Percentiles rank a stretch among this genome's conserved stretches.
phyloP scores from a whole-genome alignment of 1,140 invertebrate species.

The Eupeodes corollae region DNA sequence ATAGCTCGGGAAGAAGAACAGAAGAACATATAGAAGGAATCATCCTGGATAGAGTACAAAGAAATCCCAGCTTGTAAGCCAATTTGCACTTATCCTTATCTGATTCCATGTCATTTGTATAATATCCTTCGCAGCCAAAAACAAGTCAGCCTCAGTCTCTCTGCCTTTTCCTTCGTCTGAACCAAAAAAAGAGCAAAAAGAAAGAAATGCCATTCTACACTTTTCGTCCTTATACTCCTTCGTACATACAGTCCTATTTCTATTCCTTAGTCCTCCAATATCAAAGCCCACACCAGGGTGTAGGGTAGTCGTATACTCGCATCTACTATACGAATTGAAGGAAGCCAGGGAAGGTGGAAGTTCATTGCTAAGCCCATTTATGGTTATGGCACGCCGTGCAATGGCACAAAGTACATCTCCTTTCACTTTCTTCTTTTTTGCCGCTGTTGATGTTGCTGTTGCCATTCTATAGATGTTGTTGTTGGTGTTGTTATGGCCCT shows the following conservation, averaged over 20 bases:
- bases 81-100: conserved; percentile 39
- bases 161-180: no score
- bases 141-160: no score
- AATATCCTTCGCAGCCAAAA: conserved; percentile 16
- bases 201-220: no score
- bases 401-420: conserved; percentile 2
- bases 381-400: conserved; percentile 38
- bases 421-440: no score
- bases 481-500: not conserved
- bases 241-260: no score
- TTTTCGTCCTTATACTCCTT: no score
- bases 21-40: conserved; percentile 1
- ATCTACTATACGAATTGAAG: no score
- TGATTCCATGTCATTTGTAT: conserved; percentile 39
- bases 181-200: no score
- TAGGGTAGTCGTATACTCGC: no score
- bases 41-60: conserved; percentile 10
- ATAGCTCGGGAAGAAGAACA: conserved; percentile 4
- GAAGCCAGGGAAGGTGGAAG: conserved; percentile 9
- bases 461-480: not conserved
- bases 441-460: not conserved
- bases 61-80: conserved; percentile 38
- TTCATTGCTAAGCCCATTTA: conserved; percentile 39
- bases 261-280: no score
- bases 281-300: no score